Percentiles rank a stretch among this genome's conserved stretches.
Evolutionary conservation across 2,113 vertebrate species (phyloP).

Genomic region (Channa maculata): DNA sequence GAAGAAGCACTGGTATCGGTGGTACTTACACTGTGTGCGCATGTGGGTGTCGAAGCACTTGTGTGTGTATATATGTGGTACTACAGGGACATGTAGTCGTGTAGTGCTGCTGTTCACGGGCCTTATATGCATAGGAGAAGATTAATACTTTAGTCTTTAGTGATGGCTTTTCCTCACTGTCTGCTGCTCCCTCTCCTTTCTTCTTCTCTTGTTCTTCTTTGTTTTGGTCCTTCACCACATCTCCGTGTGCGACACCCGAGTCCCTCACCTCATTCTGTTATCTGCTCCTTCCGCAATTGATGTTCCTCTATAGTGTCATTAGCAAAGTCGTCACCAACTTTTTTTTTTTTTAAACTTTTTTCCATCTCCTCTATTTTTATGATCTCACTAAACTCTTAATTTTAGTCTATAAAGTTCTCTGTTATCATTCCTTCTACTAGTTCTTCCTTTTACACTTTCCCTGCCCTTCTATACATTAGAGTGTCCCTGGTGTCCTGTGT

Average conservation of each 20-base stretch:
- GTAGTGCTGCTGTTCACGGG: slow-evolving; percentile 9
- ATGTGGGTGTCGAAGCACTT: slow-evolving; percentile 8
- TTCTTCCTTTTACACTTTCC: slow-evolving; percentile 5
- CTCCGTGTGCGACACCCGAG: neutral
- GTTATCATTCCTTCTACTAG: slow-evolving; percentile 12
- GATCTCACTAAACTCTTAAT: neutral
- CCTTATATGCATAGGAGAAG: slow-evolving; percentile 46
- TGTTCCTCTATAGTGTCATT: slow-evolving; percentile 11
- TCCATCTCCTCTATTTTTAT: neutral
- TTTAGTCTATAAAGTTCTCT: slow-evolving; percentile 18
- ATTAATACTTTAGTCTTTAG: slow-evolving; percentile 52
- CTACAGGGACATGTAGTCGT: slow-evolving; percentile 6
- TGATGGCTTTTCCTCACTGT: slow-evolving; percentile 36
- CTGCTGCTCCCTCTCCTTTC: slow-evolving; percentile 33
- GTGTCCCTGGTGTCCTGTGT: slow-evolving; percentile 50
- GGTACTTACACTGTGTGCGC: slow-evolving; percentile 21
- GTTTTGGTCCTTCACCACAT: neutral
- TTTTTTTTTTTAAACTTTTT: neutral
- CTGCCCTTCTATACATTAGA: slow-evolving; percentile 21
- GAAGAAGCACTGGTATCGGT: slow-evolving; percentile 33
- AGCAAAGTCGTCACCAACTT: slow-evolving; percentile 2
- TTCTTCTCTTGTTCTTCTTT: slow-evolving; percentile 3
- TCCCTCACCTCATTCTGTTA: neutral
- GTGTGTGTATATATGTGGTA: slow-evolving; percentile 22
- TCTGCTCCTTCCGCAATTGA: neutral